Conservation (phyloP, 2,113 vertebrate species). For the Ibidorhyncha struthersii region DNA sequence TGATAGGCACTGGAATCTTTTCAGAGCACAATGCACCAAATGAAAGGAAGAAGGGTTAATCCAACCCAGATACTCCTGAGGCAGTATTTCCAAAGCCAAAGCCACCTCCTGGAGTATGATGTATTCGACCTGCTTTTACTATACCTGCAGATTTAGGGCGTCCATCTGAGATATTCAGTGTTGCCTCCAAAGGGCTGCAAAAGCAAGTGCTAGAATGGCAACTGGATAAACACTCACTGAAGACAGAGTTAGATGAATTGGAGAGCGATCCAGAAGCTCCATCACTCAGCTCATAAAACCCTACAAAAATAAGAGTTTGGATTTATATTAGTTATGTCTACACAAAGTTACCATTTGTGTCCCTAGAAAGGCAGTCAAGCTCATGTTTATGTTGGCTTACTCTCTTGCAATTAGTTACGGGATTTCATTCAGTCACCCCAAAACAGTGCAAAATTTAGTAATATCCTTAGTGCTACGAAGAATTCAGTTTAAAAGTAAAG, state of each 20-base stretch:
- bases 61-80: slow-evolving; percentile 55
- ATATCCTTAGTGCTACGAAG: background rate
- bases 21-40: background rate
- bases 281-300: slow-evolving; percentile 96
- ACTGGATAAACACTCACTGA: slow-evolving; percentile 95
- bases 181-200: slow-evolving; percentile 87
- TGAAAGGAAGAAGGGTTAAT: slow-evolving; percentile 52
- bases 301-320: slow-evolving; percentile 78
- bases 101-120: slow-evolving; percentile 47
- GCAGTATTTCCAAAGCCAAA: slow-evolving; percentile 51
- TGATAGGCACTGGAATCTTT: slow-evolving; percentile 42
- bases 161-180: slow-evolving; percentile 84
- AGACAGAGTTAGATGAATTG: slow-evolving; percentile 96
- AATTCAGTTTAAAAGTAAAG: background rate
- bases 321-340: slow-evolving; percentile 47
- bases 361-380: slow-evolving; percentile 13
- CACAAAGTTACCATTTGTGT: slow-evolving; percentile 13
- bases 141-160: slow-evolving; percentile 88
- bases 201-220: slow-evolving; percentile 92
- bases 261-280: slow-evolving; percentile 91
- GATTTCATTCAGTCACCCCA: slow-evolving; percentile 25
- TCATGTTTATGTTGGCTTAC: slow-evolving; percentile 40
- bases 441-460: background rate
- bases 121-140: slow-evolving; percentile 65
- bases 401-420: background rate